phyloP scores from a whole-genome alignment of 1,140 invertebrate genomes.

The Ruditapes philippinarum region DNA sequence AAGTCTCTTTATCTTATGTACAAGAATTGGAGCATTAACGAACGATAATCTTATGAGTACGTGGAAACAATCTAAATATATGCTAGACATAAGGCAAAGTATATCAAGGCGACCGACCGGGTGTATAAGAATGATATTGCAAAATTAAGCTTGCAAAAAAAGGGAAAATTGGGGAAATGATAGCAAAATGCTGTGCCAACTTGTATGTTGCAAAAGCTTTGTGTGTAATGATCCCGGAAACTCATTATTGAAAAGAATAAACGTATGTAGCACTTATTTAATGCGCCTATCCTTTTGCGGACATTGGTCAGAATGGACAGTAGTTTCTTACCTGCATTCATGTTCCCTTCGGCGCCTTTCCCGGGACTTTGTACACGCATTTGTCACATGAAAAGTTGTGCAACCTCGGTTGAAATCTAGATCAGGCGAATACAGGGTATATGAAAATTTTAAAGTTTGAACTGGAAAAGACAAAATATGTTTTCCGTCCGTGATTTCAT shows the following conservation, averaged over 20 bases:
- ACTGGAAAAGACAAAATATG: not conserved
- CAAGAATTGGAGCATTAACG: not conserved
- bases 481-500: no score
- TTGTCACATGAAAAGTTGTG: not conserved
- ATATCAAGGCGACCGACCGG: not conserved
- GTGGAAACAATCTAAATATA: not conserved
- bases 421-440: not conserved
- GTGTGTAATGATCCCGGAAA: no score
- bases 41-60: not conserved
- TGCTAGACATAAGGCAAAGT: not conserved
- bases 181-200: not conserved
- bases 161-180: not conserved
- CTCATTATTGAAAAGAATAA: no score
- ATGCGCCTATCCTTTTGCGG: not conserved
- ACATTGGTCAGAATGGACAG: not conserved
- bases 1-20: not conserved
- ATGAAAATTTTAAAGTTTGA: not conserved
- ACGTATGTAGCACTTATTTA: no score
- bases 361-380: not conserved
- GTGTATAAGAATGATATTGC: not conserved
- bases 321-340: not conserved
- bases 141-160: not conserved
- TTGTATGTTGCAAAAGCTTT: no score
- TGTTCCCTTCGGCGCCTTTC: not conserved
- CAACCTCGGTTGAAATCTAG: not conserved